These are phyloP conservation scores for Heliopora coerulea DNA, from an alignment of 92 coral and sea anemone species.

Conservation along the genomic window DNA sequence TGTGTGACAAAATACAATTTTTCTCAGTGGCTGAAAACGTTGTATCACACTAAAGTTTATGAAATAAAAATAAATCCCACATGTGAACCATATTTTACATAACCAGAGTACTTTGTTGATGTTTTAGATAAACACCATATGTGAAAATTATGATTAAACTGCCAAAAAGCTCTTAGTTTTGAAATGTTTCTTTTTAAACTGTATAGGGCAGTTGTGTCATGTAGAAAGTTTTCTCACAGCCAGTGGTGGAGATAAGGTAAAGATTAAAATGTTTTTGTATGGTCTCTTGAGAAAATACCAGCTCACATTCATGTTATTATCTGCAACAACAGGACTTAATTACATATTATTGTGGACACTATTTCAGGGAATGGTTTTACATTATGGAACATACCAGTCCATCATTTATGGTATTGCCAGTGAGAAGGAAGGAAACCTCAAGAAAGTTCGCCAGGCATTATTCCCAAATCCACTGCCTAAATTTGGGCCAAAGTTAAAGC, in stretches of 20 bases:
- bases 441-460: slow-evolving; percentile 65
- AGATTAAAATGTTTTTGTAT: neutral
- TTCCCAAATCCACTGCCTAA: slow-evolving; percentile 88
- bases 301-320: no score
- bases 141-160: no score
- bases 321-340: no score
- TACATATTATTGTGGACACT: neutral
- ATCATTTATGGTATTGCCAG: slow-evolving; percentile 93
- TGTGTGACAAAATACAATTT: no score
- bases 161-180: no score
- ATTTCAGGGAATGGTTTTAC: slow-evolving; percentile 74
- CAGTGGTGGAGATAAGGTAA: slow-evolving; percentile 80
- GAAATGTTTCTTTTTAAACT: neutral
- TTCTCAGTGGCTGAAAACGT: no score
- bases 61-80: no score
- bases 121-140: no score
- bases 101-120: no score
- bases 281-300: neutral
- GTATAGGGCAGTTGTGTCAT: slow-evolving; percentile 81
- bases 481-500: slow-evolving; percentile 84
- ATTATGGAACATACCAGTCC: slow-evolving; percentile 96
- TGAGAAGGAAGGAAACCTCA: slow-evolving; percentile 79
- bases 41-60: no score
- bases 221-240: slow-evolving; percentile 79
- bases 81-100: no score